Evolutionary conservation across 2,113 vertebrate genomes (phyloP).

Genomic region (Prietella phreatophila): DNA sequence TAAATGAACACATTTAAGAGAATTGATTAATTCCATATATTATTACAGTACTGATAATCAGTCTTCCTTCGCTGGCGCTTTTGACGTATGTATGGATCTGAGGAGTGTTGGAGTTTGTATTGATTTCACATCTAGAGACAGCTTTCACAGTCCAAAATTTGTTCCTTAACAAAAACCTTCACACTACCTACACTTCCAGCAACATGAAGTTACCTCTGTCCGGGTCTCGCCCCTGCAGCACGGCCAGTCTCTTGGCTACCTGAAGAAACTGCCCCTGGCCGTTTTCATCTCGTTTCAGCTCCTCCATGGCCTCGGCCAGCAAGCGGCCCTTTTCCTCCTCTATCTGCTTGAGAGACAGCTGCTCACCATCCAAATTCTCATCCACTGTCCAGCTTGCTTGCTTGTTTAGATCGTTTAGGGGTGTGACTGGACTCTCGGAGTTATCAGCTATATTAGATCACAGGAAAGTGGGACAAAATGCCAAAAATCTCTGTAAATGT

Average conservation of each 20-base stretch:
- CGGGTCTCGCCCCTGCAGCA: conserved; percentile 84
- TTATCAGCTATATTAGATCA: background rate
- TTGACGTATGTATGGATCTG: background rate
- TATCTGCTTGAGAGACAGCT: conserved; percentile 66
- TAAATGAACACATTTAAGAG: background rate
- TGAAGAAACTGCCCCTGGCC: conserved; percentile 80
- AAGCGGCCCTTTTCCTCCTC: conserved; percentile 83
- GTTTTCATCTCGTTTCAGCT: conserved; percentile 78
- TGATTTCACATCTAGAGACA: background rate
- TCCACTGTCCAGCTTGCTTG: conserved; percentile 57
- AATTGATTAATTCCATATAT: background rate
- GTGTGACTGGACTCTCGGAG: conserved; percentile 61
- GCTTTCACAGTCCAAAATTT: background rate
- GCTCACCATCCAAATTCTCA: conserved; percentile 70
- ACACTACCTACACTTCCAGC: background rate
- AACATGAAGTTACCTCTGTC: conserved; percentile 73
- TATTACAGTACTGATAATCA: background rate
- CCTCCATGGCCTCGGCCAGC: conserved; percentile 80
- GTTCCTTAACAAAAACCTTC: background rate
- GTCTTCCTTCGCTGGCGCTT: background rate
- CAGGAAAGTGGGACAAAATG: background rate
- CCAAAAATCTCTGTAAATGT: background rate
- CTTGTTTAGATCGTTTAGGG: conserved; percentile 84
- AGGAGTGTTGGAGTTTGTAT: background rate
- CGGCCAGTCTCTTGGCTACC: conserved; percentile 83